Percentiles rank a stretch among this genome's conserved stretches.
phyloP scores from a whole-genome alignment of 2,797 vertebrate genomes.

The Enteromius anoplus region DNA sequence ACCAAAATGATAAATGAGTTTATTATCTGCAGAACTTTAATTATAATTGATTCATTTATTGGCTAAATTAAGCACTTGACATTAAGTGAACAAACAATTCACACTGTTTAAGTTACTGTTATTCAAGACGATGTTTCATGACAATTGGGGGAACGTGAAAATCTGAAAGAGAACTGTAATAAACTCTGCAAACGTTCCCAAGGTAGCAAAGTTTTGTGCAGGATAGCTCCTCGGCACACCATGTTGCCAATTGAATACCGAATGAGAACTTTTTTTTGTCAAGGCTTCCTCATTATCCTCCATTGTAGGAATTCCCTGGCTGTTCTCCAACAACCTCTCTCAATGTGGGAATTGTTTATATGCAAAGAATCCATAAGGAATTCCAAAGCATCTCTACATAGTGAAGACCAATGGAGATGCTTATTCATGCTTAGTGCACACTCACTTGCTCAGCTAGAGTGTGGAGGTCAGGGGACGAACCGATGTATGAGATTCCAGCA shows the following conservation, averaged over 20 bases:
- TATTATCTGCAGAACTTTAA: not conserved
- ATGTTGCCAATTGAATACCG: slow-evolving; percentile 63
- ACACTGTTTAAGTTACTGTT: not conserved
- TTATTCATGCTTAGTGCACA: slow-evolving; percentile 59
- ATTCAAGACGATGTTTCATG: not conserved
- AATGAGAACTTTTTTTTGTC: slow-evolving; percentile 69
- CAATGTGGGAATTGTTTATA: slow-evolving; percentile 77
- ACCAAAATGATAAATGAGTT: not conserved
- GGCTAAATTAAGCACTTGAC: too few species aligned
- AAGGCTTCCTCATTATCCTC: slow-evolving; percentile 67
- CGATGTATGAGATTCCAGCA: slow-evolving; percentile 64
- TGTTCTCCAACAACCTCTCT: slow-evolving; percentile 70
- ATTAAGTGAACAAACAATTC: too few species aligned
- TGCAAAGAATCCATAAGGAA: slow-evolving; percentile 75
- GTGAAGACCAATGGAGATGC: slow-evolving; percentile 58
- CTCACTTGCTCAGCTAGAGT: slow-evolving; percentile 47
- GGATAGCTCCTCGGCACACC: slow-evolving; percentile 50
- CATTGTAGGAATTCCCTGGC: slow-evolving; percentile 73
- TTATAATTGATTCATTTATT: not conserved
- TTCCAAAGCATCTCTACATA: slow-evolving; percentile 70
- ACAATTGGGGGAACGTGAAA: not conserved
- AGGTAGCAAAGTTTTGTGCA: slow-evolving; percentile 39
- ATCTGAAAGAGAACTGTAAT: not conserved
- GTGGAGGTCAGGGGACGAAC: slow-evolving; percentile 55
- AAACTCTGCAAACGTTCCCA: slow-evolving; percentile 14